Conservation (phyloP, 1,140 invertebrate species). For the Nixonia krombeini region DNA sequence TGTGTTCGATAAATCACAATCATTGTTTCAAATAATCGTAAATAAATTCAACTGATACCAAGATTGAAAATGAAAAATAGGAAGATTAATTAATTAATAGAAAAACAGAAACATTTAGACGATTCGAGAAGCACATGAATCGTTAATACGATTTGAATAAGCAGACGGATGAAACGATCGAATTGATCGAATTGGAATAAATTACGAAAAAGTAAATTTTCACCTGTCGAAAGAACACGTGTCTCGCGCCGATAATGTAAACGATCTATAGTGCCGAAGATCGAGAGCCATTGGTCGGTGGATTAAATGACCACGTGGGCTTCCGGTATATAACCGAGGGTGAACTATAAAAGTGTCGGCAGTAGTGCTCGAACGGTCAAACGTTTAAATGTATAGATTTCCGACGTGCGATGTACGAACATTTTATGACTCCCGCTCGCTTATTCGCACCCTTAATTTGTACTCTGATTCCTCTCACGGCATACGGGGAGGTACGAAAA, state of each 20-base stretch:
- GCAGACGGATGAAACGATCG: background rate
- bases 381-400: conserved; percentile 52
- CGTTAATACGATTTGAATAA: too few species aligned
- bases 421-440: background rate
- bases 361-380: conserved; percentile 59
- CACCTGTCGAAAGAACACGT: conserved; percentile 61
- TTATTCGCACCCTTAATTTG: too few species aligned
- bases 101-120: too few species aligned
- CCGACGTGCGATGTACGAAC: conserved; percentile 10
- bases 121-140: too few species aligned
- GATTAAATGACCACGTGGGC: conserved; percentile 70
- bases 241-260: conserved; percentile 53
- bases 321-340: conserved; percentile 67
- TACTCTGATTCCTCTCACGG: too few species aligned
- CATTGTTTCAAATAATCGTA: too few species aligned
- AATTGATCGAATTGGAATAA: background rate
- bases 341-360: conserved; percentile 62
- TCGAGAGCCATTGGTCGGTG: conserved; percentile 59
- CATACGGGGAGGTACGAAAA: too few species aligned
- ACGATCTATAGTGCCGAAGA: conserved; percentile 49
- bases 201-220: conserved; percentile 33
- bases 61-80: too few species aligned
- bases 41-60: too few species aligned
- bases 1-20: too few species aligned
- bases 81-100: too few species aligned